phyloP scores from a whole-genome alignment of 2,888 invertebrate genomes.

The Sisyra nigra region DNA sequence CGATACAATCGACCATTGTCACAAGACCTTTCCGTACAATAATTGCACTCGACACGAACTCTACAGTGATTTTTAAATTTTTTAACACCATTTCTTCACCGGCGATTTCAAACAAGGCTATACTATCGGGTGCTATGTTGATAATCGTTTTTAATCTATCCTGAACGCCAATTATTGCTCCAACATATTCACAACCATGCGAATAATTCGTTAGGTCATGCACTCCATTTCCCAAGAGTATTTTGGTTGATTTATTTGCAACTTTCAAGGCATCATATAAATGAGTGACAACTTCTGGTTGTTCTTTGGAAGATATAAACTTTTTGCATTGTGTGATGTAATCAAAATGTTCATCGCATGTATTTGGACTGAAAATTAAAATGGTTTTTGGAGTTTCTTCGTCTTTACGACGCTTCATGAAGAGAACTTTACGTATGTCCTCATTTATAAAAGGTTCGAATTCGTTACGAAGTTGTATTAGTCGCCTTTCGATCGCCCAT shows the following conservation, averaged over 20 bases:
- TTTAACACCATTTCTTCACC: constrained; percentile 32
- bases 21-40: constrained; percentile 32
- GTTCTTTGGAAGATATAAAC: constrained; percentile 22
- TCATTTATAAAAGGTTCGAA: constrained; percentile 43
- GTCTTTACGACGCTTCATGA: constrained; percentile 16
- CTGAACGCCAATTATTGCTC: no score
- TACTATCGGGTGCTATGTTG: constrained; percentile 20
- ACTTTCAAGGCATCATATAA: constrained; percentile 26
- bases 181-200: no score
- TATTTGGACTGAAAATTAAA: constrained; percentile 28
- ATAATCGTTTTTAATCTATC: no score
- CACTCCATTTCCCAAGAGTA: constrained; percentile 31
- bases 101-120: constrained; percentile 34
- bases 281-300: constrained; percentile 27
- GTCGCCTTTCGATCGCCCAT: constrained; percentile 35
- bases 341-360: constrained; percentile 28
- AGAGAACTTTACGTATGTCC: constrained; percentile 30
- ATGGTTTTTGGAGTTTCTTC: no score
- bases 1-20: constrained; percentile 30
- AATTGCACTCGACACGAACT: constrained; percentile 32
- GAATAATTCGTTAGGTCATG: constrained; percentile 18
- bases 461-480: constrained; percentile 38
- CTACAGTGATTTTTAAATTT: constrained; percentile 35
- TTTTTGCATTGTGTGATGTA: constrained; percentile 27
- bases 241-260: constrained; percentile 28